Conservation (phyloP, 2,113 vertebrate species). For the Chinchilla lanigera region DNA sequence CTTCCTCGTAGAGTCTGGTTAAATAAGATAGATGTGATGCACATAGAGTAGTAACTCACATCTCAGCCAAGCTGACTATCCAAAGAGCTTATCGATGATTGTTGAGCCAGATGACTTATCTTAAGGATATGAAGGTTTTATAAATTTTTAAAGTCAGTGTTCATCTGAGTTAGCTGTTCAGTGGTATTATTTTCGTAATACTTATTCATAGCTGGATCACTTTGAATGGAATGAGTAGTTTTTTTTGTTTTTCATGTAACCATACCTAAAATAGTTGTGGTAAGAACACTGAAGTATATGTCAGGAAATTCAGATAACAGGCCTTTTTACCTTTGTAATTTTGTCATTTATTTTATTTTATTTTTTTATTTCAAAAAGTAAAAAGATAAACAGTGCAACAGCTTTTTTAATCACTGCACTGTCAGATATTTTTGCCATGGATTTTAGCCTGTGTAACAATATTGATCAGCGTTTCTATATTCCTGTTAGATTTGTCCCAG, state of each 20-base stretch:
- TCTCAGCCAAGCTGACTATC: too few species aligned
- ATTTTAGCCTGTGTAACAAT: too few species aligned
- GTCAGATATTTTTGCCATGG: too few species aligned
- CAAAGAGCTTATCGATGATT: too few species aligned
- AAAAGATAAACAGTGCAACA: too few species aligned
- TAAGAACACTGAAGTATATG: not conserved
- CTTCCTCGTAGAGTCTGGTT: too few species aligned
- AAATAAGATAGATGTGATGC: too few species aligned
- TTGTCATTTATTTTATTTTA: not conserved
- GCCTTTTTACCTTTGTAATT: not conserved
- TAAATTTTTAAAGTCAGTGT: not conserved
- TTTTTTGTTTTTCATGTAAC: not conserved
- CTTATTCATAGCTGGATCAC: not conserved
- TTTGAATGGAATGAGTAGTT: not conserved
- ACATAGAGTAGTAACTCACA: not conserved
- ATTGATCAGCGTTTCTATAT: too few species aligned
- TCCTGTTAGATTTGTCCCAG: too few species aligned
- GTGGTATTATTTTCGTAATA: not conserved
- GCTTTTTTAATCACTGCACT: too few species aligned
- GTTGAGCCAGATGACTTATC: not conserved
- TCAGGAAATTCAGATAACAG: not conserved
- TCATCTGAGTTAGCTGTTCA: not conserved
- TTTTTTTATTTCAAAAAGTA: not conserved
- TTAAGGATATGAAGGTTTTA: not conserved
- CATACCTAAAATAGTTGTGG: not conserved